A percentile compares a stretch with the other conserved stretches of the same genome.
Conservation (phyloP, 2,888 invertebrate species). For the Poecilobothrus nobilitatus region DNA sequence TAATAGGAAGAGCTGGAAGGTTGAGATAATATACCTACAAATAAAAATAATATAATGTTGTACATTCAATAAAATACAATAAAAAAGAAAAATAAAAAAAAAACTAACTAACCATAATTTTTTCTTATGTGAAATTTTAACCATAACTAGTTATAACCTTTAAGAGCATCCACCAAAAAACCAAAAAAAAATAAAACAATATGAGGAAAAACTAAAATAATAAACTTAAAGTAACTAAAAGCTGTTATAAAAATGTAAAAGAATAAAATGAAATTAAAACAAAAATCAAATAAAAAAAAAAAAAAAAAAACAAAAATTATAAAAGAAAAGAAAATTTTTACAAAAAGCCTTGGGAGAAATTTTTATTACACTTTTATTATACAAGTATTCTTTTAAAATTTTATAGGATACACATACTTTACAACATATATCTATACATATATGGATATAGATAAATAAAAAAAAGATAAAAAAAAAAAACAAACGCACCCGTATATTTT, state of each 20-base stretch:
- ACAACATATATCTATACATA: too few species aligned
- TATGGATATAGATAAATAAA: too few species aligned
- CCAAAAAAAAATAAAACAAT: background rate
- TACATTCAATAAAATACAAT: too few species aligned
- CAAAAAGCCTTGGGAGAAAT: background rate
- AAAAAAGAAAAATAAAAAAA: too few species aligned
- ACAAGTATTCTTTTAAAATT: background rate
- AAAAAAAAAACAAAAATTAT: background rate
- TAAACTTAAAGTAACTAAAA: background rate
- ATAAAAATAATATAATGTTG: too few species aligned
- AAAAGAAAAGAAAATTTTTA: background rate
- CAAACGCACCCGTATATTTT: background rate
- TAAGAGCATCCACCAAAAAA: too few species aligned
- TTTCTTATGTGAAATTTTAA: background rate
- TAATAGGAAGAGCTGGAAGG: too few species aligned
- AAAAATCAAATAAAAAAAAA: background rate
- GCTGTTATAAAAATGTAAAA: background rate
- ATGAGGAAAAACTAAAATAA: too few species aligned
- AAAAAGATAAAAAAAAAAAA: background rate
- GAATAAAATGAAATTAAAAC: background rate
- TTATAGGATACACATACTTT: too few species aligned
- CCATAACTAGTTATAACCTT: slow-evolving; percentile 1
- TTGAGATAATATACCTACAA: too few species aligned
- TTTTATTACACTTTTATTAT: slow-evolving; percentile 6
- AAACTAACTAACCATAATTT: background rate